Evolutionary conservation across 2,797 vertebrate species (phyloP).

Genomic region (Phoeniculus purpureus): DNA sequence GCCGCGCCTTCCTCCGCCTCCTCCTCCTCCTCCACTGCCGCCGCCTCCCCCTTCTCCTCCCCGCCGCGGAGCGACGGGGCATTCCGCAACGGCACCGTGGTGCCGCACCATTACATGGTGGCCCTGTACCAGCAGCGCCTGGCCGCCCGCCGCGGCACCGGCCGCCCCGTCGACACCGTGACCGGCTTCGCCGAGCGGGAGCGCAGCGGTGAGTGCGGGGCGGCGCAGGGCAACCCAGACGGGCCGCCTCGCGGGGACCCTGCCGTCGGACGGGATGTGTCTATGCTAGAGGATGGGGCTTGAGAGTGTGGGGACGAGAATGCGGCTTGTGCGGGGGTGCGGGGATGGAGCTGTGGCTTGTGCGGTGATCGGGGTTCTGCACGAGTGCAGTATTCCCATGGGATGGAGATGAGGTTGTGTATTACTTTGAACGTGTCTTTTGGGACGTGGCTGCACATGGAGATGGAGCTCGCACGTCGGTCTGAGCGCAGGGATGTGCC

Average conservation of each 20-base stretch:
- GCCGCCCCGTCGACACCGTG: constrained; percentile 81
- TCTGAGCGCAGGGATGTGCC: not conserved
- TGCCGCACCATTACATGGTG: constrained; percentile 79
- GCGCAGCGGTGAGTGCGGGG: constrained; percentile 77
- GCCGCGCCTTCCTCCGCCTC: constrained; percentile 35
- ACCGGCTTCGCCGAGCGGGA: constrained; percentile 85
- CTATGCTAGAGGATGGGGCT: not conserved
- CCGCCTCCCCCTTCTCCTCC: constrained; percentile 41
- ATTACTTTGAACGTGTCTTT: not conserved
- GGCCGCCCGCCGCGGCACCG: constrained; percentile 31
- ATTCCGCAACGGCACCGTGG: constrained; percentile 73
- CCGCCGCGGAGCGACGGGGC: constrained; percentile 23
- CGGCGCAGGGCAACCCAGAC: not conserved
- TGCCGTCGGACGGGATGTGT: not conserved
- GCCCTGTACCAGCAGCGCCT: constrained; percentile 82
- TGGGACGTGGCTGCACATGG: not conserved
- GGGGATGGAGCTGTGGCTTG: not conserved
- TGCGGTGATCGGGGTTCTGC: not conserved
- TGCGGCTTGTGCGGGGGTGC: not conserved
- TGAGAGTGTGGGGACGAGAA: not conserved
- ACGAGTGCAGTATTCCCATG: too few relatives aligned
- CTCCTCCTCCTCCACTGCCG: constrained; percentile 17
- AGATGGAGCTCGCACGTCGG: not conserved
- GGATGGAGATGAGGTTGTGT: too few relatives aligned
- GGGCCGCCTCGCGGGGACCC: not conserved